Evolutionary conservation across 2,797 vertebrate genomes (phyloP), one percentile per base, ranked within the genome.

Genomic region (Acrossocheilus fasciatus): DNA sequence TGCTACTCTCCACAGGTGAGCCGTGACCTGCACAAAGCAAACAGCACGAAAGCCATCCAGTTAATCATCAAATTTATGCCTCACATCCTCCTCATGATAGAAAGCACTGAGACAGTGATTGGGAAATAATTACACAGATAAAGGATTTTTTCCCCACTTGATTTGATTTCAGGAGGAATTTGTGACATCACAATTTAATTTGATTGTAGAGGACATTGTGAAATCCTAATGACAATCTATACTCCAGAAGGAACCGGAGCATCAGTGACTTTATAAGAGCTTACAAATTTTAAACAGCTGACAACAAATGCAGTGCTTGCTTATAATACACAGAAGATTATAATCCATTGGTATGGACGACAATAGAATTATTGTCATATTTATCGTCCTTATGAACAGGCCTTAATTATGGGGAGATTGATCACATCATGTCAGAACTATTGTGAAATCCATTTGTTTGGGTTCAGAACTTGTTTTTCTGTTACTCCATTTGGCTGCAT

Each of bases 1-100:
- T 72, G 20, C 90, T 30, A n/a, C 83, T 84, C 90, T 45, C 39
- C 86, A 73, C 91, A 93, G 90, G 90, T 93, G 88, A 88, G 89
- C 72, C 81, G 34, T 41, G 75, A 86, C 81, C 83, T 86, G 23
- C 50, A 81, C 75, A 86, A 90, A 83, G 80, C 78, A 81, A 86
- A 74, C 84, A 62, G 59, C 79, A 45, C 2, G 62, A 80, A 79
- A 86, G 64, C 45, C 83, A 45, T 74, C 54, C 90, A 59, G 68
- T 54, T 85, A 85, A 80, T 85, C 84, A 80, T 47, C 52, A 80
- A 30, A 57, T 85, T 66, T 66, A 86, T 75, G 43, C 85, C 70
- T 74, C 85, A 81, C 43, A 74, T 81, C 85, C 78, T 68, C 78
- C 34, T 68, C 50, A 12, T 81, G 69, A 81, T 81, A 26, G 54